Percentiles rank a stretch among this genome's conserved stretches.
These are phyloP conservation scores for Hydrozoanthus tunicans DNA, from an alignment of 64 coral and sea anemone species.

Conservation along the genomic window DNA sequence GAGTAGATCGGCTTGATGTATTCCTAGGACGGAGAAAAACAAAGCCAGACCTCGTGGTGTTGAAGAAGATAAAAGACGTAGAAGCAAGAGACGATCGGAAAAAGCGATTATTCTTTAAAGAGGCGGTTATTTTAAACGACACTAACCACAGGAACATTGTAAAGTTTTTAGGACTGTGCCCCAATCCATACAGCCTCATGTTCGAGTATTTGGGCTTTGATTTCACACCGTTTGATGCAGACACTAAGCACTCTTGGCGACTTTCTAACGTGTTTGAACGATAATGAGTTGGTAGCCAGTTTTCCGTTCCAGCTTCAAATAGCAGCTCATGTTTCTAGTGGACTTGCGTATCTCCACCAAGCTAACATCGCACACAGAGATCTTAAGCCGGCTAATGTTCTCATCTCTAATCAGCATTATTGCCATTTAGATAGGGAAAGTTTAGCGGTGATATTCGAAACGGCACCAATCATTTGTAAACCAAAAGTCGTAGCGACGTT, in stretches of 20 bases:
- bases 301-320: slow-evolving; percentile 13
- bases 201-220: slow-evolving; percentile 19
- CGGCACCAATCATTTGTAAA: slow-evolving; percentile 3
- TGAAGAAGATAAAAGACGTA: slow-evolving; percentile 17
- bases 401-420: slow-evolving; percentile 20
- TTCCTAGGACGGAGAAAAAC: slow-evolving; percentile 28
- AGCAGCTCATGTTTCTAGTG: neutral
- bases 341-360: slow-evolving; percentile 2
- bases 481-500: slow-evolving; percentile 1
- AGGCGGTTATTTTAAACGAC: slow-evolving; percentile 20
- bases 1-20: neutral
- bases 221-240: slow-evolving; percentile 13
- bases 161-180: neutral
- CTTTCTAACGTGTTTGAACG: slow-evolving; percentile 6
- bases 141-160: slow-evolving; percentile 20
- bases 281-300: slow-evolving; percentile 6
- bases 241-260: slow-evolving; percentile 7
- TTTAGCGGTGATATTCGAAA: neutral
- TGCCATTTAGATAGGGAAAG: neutral
- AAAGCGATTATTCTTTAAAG: slow-evolving; percentile 31
- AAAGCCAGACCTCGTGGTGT: slow-evolving; percentile 2
- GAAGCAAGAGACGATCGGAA: neutral
- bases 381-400: slow-evolving; percentile 14
- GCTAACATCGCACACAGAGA: slow-evolving; percentile 10
- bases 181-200: neutral